Base-by-base conservation (phyloP, 1,140 invertebrate species). In the Eciton burchellii region DNA sequence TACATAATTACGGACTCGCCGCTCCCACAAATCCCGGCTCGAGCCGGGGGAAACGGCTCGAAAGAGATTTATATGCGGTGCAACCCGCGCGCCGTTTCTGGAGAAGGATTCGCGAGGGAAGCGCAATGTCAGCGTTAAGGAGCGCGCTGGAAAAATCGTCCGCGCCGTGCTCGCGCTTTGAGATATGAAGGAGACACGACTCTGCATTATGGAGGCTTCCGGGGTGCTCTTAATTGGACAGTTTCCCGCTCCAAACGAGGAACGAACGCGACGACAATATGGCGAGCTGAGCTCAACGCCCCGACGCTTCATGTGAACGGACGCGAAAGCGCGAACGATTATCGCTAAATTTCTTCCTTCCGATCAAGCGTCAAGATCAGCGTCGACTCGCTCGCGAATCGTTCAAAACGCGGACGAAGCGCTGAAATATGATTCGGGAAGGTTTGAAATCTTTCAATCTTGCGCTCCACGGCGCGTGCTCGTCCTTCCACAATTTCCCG, bases 1-100 rank as follows among this genome's bases (percentile, higher is more conserved):
- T 41, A 72, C 68, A 72, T 81, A 81, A 81, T 81, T 81, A 60
- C 77, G 54, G 12, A 41, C 45, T 73, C 41, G 59, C 24, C 54
- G 41, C 6, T 72, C n/a, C 21, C 24, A 14, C 49, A 72, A 77
- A 77, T 77, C 62, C n/a, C 19, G 60, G 63, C n/a, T 68, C 57
- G 35, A 62, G 41, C 41, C 47, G n/a, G 62, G 29, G 16, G 29
- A 41, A 47, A 43, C 29, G 49, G 56, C 62, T 77, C 47, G 19
- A 68, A 77, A 56, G 16, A 41, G 49, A 77, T 77, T 77, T 68
- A 68, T 77, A 68, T 77, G 68, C 35, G 21, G 35, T 24, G 73
- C 43, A 68, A 54, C 43, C 68, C 16, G 24, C 12, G 68, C 35
- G 29, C 12, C 6, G 41, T 59, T 66, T 43, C 5, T 43, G 35